Percentiles rank a stretch among this genome's conserved stretches.
Evolutionary conservation across 1,140 invertebrate genomes (phyloP).

Genomic region (Nylanderia fulva): DNA sequence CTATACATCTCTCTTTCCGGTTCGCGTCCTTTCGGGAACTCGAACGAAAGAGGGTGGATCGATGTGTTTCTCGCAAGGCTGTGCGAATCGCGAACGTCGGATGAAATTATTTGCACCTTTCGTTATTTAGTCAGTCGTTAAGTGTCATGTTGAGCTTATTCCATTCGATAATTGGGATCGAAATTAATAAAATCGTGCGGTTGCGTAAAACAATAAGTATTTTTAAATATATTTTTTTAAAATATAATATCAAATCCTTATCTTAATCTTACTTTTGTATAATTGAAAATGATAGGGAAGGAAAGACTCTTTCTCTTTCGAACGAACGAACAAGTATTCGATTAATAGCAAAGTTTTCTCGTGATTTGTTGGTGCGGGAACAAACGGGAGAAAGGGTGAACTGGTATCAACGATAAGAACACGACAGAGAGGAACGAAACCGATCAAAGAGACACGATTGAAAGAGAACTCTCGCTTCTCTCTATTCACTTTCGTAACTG

Average conservation of each 20-base stretch:
- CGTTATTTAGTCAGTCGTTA: neutral
- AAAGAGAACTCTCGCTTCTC: slow-evolving; percentile 47
- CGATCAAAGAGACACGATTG: slow-evolving; percentile 49
- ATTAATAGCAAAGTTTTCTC: slow-evolving; percentile 70
- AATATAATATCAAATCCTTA: no score
- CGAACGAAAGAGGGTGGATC: neutral
- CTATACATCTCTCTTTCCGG: slow-evolving; percentile 4
- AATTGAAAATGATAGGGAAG: neutral
- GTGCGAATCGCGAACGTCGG: neutral
- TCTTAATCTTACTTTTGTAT: slow-evolving; percentile 1
- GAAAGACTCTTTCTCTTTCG: neutral
- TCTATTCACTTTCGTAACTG: slow-evolving; percentile 47
- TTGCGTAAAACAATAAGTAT: neutral
- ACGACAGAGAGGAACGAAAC: slow-evolving; percentile 21
- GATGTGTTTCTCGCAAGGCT: neutral
- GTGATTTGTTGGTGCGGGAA: neutral
- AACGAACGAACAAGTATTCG: slow-evolving; percentile 46
- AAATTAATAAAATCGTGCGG: no score
- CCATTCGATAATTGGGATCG: neutral
- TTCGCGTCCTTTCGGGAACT: neutral
- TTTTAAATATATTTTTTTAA: neutral
- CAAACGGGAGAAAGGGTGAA: slow-evolving; percentile 9
- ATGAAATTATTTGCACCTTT: neutral
- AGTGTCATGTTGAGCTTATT: neutral
- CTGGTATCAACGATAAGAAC: neutral